Evolutionary conservation across 2,888 invertebrate genomes (phyloP), one percentile per base, ranked within the genome.

Genomic region (Drosophila kuntzei): DNA sequence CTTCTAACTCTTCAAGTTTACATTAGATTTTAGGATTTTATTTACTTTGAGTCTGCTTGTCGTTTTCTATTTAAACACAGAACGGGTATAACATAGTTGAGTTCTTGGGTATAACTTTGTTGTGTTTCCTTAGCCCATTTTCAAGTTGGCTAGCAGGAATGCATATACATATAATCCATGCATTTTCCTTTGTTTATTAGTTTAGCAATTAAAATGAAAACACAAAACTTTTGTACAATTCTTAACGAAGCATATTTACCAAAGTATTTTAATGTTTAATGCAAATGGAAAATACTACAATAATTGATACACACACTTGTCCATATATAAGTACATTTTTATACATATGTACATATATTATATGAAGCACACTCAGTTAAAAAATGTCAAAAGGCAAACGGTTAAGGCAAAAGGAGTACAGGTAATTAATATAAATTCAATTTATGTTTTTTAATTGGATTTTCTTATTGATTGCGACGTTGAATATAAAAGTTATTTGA

Each of bases 361-460:
- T 14, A 25, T 20, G 1, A 18, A 20, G 16, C 9, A 9, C 39
- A 39, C 14, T 20, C 9, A 20, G 12, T 41, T 41, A 2, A 12
- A 7, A 39, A 41, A 20, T 20, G 41, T 12, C 41, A 41, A 20
- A 41, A 6, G 20, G 18, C 41, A 39, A 18, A n/a, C 12, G 12
- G 39, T 18, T 18, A 41, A 41, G 2, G 39, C 39, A 41, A 41
- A 41, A 11, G 39, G 25, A 20, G 43, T 22, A n/a, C 43, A 43
- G 22, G 22, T 44, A 44, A 44, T 44, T 44, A 44, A 44, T 44
- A 25, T 14, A 2, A 25, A 27, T 44, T 8, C 14, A 44, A 27
- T 44, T 44, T 44, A 44, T 44, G 44, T 9, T 14, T 44, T 44
- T 44, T 44, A 44, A 44, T 44, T 44, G 44, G 11, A 44, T 44